Evolutionary conservation across 2,113 vertebrate genomes (phyloP).

Genomic region (Varanus komodoensis): DNA sequence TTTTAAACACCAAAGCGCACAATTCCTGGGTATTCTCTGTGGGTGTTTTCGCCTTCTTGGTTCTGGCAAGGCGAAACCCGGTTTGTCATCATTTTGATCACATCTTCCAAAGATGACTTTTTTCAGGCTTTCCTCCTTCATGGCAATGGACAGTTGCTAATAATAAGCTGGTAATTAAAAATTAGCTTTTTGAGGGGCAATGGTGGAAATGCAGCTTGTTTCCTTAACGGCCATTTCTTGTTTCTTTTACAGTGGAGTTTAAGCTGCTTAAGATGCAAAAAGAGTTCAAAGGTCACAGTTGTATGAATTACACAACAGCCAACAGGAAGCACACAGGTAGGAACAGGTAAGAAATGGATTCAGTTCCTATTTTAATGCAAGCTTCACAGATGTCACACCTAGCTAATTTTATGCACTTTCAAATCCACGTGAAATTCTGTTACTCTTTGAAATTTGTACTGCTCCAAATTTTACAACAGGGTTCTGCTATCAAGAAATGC

Average conservation of each 20-base stretch:
- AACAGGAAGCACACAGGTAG: too few relatives aligned
- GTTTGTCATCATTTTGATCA: not conserved
- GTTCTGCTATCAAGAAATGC: too few relatives aligned
- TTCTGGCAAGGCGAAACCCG: not conserved
- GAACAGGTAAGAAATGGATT: too few relatives aligned
- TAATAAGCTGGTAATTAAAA: constrained; percentile 6
- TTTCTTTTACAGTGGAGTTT: not conserved
- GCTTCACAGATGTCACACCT: too few relatives aligned
- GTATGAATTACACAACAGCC: not conserved
- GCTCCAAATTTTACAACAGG: too few relatives aligned
- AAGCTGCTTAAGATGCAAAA: not conserved
- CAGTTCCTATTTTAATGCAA: too few relatives aligned
- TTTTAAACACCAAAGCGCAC: not conserved
- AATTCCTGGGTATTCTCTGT: too few relatives aligned
- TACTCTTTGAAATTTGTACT: too few relatives aligned
- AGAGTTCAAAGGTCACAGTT: not conserved
- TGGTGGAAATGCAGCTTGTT: not conserved
- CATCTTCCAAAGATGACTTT: not conserved
- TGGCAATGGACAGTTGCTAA: not conserved
- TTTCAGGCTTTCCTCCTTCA: not conserved
- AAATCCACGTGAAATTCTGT: too few relatives aligned
- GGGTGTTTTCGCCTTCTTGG: too few relatives aligned
- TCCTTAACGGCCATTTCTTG: not conserved
- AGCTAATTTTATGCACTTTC: too few relatives aligned
- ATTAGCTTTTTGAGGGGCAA: not conserved